Conservation (phyloP, 2,888 invertebrate genomes). For the Patella pellucida region DNA sequence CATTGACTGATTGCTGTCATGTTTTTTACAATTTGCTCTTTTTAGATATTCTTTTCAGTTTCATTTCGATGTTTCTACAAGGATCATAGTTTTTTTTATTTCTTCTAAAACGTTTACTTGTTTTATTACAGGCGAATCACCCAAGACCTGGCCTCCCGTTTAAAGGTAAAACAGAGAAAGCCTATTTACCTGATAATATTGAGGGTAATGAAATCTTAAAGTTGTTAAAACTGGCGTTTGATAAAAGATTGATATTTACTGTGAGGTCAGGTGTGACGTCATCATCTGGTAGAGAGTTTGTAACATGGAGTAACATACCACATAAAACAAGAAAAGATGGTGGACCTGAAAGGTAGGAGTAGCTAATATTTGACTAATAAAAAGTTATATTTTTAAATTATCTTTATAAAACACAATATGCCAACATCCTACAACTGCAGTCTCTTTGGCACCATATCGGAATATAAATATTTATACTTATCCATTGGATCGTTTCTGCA, state of each 20-base stretch:
- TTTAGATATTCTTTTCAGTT: not conserved
- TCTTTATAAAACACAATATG: too few species aligned
- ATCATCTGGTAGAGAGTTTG: constrained; percentile 53
- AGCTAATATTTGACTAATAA: too few species aligned
- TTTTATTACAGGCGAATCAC: constrained; percentile 39
- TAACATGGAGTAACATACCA: constrained; percentile 57
- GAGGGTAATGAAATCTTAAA: constrained; percentile 48
- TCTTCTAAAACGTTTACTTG: not conserved
- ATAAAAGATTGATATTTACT: constrained; percentile 57
- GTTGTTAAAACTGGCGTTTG: constrained; percentile 53
- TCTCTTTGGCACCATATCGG: too few species aligned
- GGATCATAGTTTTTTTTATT: too few species aligned
- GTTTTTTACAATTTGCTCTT: too few species aligned
- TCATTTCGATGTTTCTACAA: too few species aligned
- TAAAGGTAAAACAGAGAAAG: constrained; percentile 45
- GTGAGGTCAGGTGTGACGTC: constrained; percentile 52
- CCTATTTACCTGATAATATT: constrained; percentile 53
- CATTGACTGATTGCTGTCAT: too few species aligned
- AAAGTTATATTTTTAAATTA: too few species aligned
- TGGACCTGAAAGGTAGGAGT: too few species aligned
- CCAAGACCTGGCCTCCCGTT: constrained; percentile 51
- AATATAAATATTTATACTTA: too few species aligned
- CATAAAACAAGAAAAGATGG: constrained; percentile 45
- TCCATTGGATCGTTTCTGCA: too few species aligned
- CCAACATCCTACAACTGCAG: too few species aligned